Conservation (phyloP, 2,888 invertebrate species). For the Zaprionus obscuricornis region DNA sequence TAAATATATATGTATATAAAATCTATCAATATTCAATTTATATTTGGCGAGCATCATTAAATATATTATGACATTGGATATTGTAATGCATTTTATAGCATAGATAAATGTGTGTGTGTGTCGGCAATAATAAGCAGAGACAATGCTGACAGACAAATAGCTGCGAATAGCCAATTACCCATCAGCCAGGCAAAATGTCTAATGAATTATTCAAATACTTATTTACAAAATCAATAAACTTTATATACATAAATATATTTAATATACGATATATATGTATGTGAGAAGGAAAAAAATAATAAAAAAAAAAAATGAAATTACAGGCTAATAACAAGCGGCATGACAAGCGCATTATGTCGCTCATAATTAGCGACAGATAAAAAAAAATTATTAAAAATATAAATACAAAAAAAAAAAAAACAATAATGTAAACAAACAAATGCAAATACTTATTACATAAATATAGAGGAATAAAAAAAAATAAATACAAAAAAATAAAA, state of each 20-base stretch:
- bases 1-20: too few species aligned
- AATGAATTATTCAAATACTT: conserved; percentile 33
- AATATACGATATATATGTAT: too few species aligned
- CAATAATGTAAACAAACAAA: neutral
- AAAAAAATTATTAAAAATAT: conserved; percentile 16
- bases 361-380: conserved; percentile 40
- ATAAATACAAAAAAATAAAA: neutral
- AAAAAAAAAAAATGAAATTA: conserved; percentile 7
- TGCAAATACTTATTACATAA: too few species aligned
- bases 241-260: too few species aligned
- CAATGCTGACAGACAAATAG: conserved; percentile 21
- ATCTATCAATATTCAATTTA: too few species aligned
- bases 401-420: neutral
- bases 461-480: neutral
- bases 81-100: too few species aligned
- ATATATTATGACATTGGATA: too few species aligned
- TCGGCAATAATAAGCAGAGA: neutral
- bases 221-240: conserved; percentile 35
- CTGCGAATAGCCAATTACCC: conserved; percentile 12
- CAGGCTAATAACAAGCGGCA: conserved; percentile 29
- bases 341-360: conserved; percentile 51
- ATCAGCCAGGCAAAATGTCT: too few species aligned
- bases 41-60: too few species aligned
- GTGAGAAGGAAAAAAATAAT: neutral
- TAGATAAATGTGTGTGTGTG: neutral